These are phyloP conservation scores for Plagodis dolabraria DNA, from an alignment of 2,888 invertebrate species.

Conservation along the genomic window DNA sequence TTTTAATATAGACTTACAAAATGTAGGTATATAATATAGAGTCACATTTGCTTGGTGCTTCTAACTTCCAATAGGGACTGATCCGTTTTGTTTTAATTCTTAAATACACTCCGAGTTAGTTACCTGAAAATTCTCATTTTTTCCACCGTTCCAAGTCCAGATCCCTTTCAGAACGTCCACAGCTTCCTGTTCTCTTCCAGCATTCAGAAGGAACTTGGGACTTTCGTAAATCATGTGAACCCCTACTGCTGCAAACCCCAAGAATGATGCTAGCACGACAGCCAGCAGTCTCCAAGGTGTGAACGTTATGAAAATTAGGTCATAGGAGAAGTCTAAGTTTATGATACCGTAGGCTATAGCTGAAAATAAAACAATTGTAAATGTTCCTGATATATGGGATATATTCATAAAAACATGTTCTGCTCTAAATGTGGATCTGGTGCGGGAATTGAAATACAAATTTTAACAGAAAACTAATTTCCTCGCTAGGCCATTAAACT, in stretches of 20 bases:
- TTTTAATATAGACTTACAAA: too few species aligned
- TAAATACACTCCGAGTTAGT: too few species aligned
- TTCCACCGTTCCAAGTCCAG: slow-evolving; percentile 79
- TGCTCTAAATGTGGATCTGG: too few species aligned
- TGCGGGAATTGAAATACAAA: too few species aligned
- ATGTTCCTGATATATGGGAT: too few species aligned
- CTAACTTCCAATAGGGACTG: too few species aligned
- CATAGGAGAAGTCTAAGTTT: slow-evolving; percentile 46
- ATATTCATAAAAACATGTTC: too few species aligned
- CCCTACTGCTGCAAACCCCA: slow-evolving; percentile 81
- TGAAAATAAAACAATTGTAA: slow-evolving; percentile 45
- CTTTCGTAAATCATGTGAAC: slow-evolving; percentile 87
- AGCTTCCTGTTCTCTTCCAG: slow-evolving; percentile 84
- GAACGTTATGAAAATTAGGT: slow-evolving; percentile 50
- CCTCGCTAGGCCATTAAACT: too few species aligned
- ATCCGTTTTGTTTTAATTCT: too few species aligned
- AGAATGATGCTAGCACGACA: slow-evolving; percentile 77
- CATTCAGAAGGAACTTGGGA: slow-evolving; percentile 88
- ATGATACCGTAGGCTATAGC: slow-evolving; percentile 50
- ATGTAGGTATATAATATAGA: too few species aligned
- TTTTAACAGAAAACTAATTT: too few species aligned
- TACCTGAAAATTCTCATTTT: slow-evolving; percentile 15
- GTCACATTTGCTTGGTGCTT: too few species aligned
- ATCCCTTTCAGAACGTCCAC: slow-evolving; percentile 83
- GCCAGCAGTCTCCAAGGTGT: slow-evolving; percentile 61